Base-by-base conservation (phyloP, 1,140 invertebrate genomes). In the Meloidogyne exigua region DNA sequence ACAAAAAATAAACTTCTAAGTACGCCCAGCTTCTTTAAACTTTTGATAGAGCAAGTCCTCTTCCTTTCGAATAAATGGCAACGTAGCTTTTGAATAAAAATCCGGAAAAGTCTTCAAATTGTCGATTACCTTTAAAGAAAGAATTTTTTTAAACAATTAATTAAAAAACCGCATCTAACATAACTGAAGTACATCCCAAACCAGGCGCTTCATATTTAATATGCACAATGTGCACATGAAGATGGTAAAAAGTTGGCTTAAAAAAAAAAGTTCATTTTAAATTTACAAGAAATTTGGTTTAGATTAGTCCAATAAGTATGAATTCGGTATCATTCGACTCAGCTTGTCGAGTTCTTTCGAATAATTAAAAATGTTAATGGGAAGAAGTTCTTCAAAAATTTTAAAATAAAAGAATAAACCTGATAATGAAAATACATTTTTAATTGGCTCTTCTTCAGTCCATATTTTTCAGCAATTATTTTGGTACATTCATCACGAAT, bases 381-480 rank as follows among this genome's bases (percentile, higher is more conserved):
- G n/a, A n/a, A n/a, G n/a, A n/a, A n/a, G n/a, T 32, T 32, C 1
- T 57, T n/a, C 32, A 12, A 72, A 63, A 42, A 63, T 3, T 36
- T 18, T 11, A 26, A 9, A 25, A 68, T 21, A 4, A 68, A 69
- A 32, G 12, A 15, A 25, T 12, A 44, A 57, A 73, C 71, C 71
- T 95, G 95, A 88, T 98, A 98, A 88, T 98, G 96, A 4, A 98
- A 88, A 88, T 94, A 98, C 11, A 89, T 82, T 66, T 94, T 90
- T n/a, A 81, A 25, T 49, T 81, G 75, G 26, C 28, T 42, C 68
- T 73, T 68, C 9, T 57, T 57, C 18, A 81, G 26, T 15, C 78
- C 81, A 49, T 83, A 78, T 42, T 81, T 81, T 25, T 84, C 73
- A 12, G 49, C 15, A 49, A 81, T 66, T 11, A 70, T 21, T 25